A percentile compares a stretch with the other conserved stretches of the same genome.
These are phyloP conservation scores for Rhaphigaster nebulosa DNA, from an alignment of 2,888 invertebrate genomes.

Conservation along the genomic window DNA sequence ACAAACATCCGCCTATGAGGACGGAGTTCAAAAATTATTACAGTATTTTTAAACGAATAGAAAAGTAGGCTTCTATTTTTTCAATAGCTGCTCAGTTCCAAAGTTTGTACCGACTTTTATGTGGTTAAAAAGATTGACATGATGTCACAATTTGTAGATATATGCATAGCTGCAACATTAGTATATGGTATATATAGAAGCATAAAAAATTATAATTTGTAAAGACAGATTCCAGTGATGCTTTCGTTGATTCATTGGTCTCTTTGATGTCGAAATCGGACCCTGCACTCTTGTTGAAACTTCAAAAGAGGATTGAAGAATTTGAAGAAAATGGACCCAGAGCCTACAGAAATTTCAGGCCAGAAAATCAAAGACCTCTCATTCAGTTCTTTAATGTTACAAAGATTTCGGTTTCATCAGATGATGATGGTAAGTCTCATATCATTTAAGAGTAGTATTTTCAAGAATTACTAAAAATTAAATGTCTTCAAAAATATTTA, in stretches of 20 bases:
- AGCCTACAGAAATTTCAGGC: neutral
- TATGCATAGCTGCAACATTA: neutral
- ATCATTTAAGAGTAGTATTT: neutral
- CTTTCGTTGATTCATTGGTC: conserved; percentile 47
- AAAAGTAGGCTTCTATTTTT: neutral
- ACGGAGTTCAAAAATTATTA: neutral
- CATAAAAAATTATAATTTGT: neutral
- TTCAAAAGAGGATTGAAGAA: conserved; percentile 10
- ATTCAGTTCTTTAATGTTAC: conserved; percentile 26
- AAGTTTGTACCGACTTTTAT: neutral
- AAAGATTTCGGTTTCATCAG: neutral
- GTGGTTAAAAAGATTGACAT: neutral
- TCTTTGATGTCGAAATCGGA: conserved; percentile 43
- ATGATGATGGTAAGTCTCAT: neutral
- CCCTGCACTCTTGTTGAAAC: conserved; percentile 4
- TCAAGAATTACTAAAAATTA: neutral
- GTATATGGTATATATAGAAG: neutral
- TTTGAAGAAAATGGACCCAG: neutral
- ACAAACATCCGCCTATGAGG: neutral
- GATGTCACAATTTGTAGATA: neutral
- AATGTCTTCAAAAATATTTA: neutral
- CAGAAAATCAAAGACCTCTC: neutral
- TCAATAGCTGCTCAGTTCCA: neutral
- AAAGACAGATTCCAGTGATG: conserved; percentile 43
- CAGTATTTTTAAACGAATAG: no score